phyloP scores from a whole-genome alignment of 2,113 vertebrate genomes.

The Phoenicopterus ruber region DNA sequence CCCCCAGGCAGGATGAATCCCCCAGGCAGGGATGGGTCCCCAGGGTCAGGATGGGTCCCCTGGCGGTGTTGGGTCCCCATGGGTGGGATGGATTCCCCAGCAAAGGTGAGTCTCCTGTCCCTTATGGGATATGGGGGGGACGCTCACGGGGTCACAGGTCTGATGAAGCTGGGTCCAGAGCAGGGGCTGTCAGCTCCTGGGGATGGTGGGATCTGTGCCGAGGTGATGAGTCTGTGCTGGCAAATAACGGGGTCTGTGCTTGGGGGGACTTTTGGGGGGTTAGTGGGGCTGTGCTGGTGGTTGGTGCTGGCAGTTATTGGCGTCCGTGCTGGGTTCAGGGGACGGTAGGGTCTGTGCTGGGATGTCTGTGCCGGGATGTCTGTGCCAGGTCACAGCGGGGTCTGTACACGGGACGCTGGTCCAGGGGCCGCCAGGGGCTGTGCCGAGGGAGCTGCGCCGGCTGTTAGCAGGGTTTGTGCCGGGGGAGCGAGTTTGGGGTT shows the following conservation, averaged over 20 bases:
- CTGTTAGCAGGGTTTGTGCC: background rate
- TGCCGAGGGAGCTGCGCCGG: rapidly evolving
- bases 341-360: background rate
- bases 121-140: background rate
- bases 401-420: background rate
- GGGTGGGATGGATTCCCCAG: background rate
- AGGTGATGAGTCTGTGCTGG: background rate
- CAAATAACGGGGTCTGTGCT: background rate
- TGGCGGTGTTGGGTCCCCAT: background rate
- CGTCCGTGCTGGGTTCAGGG: background rate
- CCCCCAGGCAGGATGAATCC: background rate
- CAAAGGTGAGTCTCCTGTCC: background rate
- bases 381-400: background rate
- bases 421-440: background rate
- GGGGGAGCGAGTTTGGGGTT: background rate
- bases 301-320: background rate
- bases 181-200: background rate
- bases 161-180: background rate
- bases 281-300: background rate
- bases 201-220: rapidly evolving
- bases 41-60: background rate
- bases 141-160: background rate
- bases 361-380: background rate
- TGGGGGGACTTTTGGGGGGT: rapidly evolving
- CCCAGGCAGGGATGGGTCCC: background rate